Evolutionary conservation across 2,888 invertebrate genomes (phyloP), one percentile per base, ranked within the genome.

Genomic region (Dugesia japonica): DNA sequence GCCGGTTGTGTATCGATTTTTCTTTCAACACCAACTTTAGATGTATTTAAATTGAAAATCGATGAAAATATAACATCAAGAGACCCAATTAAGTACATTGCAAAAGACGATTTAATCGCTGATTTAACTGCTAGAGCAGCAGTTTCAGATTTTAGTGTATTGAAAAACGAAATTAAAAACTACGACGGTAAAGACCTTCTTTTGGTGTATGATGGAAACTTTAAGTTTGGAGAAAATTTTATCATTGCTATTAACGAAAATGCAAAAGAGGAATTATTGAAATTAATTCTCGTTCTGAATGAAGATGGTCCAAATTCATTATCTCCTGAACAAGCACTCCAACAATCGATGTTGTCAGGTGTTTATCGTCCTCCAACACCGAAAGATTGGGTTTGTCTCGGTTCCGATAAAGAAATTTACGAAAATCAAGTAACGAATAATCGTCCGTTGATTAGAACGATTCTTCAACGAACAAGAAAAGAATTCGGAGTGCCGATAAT

Each of bases 201-300:
- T 74, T 78, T 85, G 23, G 80, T 82, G 1, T 84, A 83, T 79
- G 85, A 85, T 80, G 80, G 79, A 71, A 84, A 85, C 71, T 85
- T 82, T 79, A 82, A 82, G 74, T 82, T 79, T 80, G 84, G 84
- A n/a, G 83, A 85, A 79, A 85, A 85, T 79, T 85, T 84, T 80
- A 80, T 81, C 79, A 81, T 85, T 71, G 82, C 82, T 7, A 77
- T 82, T 1, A 82, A 83, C 42, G 83, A 83, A 76, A 84, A 84
- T 72, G 82, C 84, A 0, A 84, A 83, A 79, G 81, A 83, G 56
- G 79, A 80, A 74, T 74, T 83, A 9, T 80, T 84, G 17, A 27
- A 71, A 9, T 17, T 38, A 26, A 71, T 76, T 20, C 28, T 26
- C 17, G 56, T 77, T n/a, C 7, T 76, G 23, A 75, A 20, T 26